phyloP scores from a whole-genome alignment of 2,888 invertebrate species.

The Lydus trimaculatus region DNA sequence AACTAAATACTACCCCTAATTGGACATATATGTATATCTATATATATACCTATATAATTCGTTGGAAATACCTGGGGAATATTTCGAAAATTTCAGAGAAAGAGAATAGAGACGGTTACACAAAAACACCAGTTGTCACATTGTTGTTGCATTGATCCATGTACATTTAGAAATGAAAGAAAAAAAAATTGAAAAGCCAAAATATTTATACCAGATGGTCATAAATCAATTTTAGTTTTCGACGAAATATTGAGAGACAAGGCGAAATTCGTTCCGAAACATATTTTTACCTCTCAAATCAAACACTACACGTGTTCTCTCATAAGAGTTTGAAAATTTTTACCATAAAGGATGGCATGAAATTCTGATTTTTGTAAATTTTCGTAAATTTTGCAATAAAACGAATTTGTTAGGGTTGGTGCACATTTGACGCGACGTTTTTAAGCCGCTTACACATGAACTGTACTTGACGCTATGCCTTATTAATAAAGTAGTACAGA shows the following conservation, averaged over 20 bases:
- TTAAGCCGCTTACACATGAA: neutral
- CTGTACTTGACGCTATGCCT: no score
- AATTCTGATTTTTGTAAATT: neutral
- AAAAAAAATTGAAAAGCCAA: neutral
- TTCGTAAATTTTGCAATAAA: neutral
- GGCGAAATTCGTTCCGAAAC: neutral
- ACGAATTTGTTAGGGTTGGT: neutral
- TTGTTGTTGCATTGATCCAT: neutral
- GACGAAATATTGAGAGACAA: slow-evolving; percentile 5
- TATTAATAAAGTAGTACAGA: no score
- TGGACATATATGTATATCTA: slow-evolving; percentile 45
- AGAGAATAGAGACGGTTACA: neutral
- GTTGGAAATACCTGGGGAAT: slow-evolving; percentile 48
- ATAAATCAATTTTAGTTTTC: slow-evolving; percentile 16
- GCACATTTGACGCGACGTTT: neutral
- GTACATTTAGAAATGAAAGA: neutral
- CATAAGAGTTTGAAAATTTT: neutral
- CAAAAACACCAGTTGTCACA: slow-evolving; percentile 4
- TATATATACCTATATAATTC: slow-evolving; percentile 21
- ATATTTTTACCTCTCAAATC: neutral
- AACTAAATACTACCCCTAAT: slow-evolving; percentile 52
- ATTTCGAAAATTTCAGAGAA: neutral
- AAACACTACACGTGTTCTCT: neutral
- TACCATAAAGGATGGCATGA: neutral
- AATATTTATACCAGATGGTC: slow-evolving; percentile 19